Base-by-base conservation (phyloP, 2,888 invertebrate species). In the Cenopis cana region DNA sequence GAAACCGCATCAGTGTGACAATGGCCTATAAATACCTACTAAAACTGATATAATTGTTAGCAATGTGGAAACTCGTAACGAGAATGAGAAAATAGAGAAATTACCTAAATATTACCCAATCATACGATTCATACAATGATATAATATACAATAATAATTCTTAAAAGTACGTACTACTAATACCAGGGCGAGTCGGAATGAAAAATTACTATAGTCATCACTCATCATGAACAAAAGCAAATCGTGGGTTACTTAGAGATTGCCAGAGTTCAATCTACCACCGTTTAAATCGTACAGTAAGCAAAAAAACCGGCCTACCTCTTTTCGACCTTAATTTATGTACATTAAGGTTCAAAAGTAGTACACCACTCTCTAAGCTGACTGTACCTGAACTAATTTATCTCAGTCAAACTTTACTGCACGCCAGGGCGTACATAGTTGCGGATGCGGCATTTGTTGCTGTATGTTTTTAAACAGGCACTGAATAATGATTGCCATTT, bases 381-480 rank as follows among this genome's bases (percentile, higher is more conserved):
- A 24, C 24, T 24, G 24, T 24, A 36, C 14, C 18, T 14, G 17
- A 61, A 62, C 50, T 36, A 62, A 62, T 62, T 62, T 62, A 20
- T 62, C 50, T 36, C 50, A 36, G 62, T 62, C 62, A 62, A 52
- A 52, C 18, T 61, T 62, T 36, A 36, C 50, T 62, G n/a, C 18
- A 17, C 12, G 17, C 33, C 18, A 52, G 3, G 62, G 14, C 50
- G 14, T 18, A 33, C n/a, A 17, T 12, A 49, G 36, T 18, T 36
- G 50, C 33, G 62, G 62, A 62, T 62, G 12, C 18, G 50, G 62
- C 5, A 62, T 20, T 62, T 36, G 33, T 36, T 62, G 62, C 62
- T 52, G 17, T 3, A 11, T 14, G n/a, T 20, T 50, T 50, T 61
- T 50, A 4, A 20, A 36, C 0, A 52, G 62, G 62, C 62, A 18